Conservation (phyloP, 35 echinoderm and acorn worm species). For the Apostichopus parvimensis region DNA sequence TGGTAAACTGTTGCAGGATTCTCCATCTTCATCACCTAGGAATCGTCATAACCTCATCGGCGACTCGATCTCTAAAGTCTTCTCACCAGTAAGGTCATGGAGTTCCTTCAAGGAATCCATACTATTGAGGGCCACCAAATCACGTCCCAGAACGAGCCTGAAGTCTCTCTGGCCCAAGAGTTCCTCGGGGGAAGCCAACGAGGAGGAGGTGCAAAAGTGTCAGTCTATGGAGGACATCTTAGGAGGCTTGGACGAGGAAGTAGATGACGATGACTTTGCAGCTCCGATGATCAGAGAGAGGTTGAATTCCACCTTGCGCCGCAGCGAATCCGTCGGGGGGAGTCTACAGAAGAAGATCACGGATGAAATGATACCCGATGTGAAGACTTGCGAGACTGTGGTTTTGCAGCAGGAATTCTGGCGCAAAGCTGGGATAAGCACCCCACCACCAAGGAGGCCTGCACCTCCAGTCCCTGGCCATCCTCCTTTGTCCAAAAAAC, state of each 20-base stretch:
- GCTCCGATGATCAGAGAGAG: neutral
- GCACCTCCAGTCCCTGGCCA: conserved; percentile 1
- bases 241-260: neutral
- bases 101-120: conserved; percentile 48
- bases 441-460: neutral
- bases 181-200: neutral
- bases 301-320: conserved; percentile 36
- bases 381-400: neutral
- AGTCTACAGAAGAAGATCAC: neutral
- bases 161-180: conserved; percentile 40
- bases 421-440: conserved; percentile 10
- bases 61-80: conserved; percentile 27
- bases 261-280: neutral
- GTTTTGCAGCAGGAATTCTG: conserved; percentile 29
- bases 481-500: conserved; percentile 18
- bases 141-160: conserved; percentile 21
- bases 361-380: neutral
- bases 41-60: neutral
- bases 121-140: neutral
- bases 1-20: neutral
- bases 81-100: conserved; percentile 17
- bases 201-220: neutral
- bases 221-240: conserved; percentile 43
- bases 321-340: conserved; percentile 16
- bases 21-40: neutral